Conservation (phyloP, 1,140 invertebrate genomes). For the Atta cephalotes region DNA sequence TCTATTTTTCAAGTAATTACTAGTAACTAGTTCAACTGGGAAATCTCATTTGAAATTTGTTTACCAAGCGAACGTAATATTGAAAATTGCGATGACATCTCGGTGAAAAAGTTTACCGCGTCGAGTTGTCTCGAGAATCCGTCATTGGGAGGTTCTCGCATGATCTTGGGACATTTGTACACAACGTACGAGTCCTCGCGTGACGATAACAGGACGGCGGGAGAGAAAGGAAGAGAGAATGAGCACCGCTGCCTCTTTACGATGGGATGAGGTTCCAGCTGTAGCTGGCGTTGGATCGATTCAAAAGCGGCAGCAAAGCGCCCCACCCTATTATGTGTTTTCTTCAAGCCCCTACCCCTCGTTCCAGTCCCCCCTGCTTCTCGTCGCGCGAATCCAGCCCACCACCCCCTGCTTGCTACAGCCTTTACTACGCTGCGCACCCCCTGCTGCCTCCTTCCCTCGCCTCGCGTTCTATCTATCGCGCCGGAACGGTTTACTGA, state of each 20-base stretch:
- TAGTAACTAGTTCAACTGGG: not conserved
- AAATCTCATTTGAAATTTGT: not conserved
- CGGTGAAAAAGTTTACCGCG: not conserved
- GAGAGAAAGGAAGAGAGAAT: conserved; percentile 55
- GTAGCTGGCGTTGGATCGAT: conserved; percentile 84
- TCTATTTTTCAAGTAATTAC: conserved; percentile 2
- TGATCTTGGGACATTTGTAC: not conserved
- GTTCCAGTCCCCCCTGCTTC: conserved; percentile 61
- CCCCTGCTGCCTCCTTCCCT: not conserved
- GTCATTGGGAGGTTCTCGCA: not conserved
- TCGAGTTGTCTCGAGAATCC: conserved; percentile 14
- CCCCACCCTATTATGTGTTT: conserved; percentile 84
- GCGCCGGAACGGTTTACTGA: conserved; percentile 76
- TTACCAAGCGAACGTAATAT: not conserved
- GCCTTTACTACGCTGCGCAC: conserved; percentile 17
- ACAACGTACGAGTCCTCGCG: not conserved
- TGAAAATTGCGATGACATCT: conserved; percentile 11
- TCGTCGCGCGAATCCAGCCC: conserved; percentile 64
- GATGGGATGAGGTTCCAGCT: conserved; percentile 79
- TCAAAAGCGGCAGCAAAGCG: conserved; percentile 84
- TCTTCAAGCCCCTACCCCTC: conserved; percentile 78
- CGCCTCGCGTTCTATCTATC: conserved; percentile 52
- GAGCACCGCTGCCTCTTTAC: conserved; percentile 80
- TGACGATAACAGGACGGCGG: conserved; percentile 1
- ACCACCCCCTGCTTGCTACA: conserved; percentile 24